These are phyloP conservation scores for Sesamia nonagrioides DNA, from an alignment of 1,140 invertebrate genomes.

Conservation along the genomic window DNA sequence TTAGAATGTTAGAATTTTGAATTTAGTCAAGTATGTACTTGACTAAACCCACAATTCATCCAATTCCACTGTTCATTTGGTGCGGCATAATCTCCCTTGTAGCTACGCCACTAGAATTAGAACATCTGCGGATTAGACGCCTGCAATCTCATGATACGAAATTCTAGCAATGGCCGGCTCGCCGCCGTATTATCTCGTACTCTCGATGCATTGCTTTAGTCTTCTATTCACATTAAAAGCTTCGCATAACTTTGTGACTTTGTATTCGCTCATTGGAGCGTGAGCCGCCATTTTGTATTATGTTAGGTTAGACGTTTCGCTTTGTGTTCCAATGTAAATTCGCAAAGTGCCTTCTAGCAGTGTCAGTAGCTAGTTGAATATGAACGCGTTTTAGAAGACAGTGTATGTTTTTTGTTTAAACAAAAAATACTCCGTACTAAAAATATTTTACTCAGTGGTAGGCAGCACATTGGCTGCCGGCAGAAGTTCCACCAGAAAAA, in stretches of 20 bases:
- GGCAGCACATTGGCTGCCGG: too few species aligned
- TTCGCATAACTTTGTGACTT: conserved; percentile 28
- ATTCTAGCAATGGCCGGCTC: conserved; percentile 25
- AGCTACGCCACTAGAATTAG: conserved; percentile 55
- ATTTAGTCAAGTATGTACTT: neutral
- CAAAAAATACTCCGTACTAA: neutral
- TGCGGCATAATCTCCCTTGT: conserved; percentile 47
- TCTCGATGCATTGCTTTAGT: conserved; percentile 42
- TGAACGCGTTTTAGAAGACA: neutral
- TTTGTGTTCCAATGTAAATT: conserved; percentile 33
- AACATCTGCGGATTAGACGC: conserved; percentile 54
- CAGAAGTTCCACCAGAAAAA: too few species aligned
- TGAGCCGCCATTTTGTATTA: conserved; percentile 31
- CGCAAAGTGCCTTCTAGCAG: neutral
- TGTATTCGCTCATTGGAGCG: conserved; percentile 23
- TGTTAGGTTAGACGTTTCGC: conserved; percentile 36
- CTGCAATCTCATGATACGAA: conserved; percentile 62
- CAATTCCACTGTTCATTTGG: conserved; percentile 39
- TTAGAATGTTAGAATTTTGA: too few species aligned
- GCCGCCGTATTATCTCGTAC: conserved; percentile 59
- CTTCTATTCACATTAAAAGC: conserved; percentile 43
- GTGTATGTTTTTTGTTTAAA: neutral
- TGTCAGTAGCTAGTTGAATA: neutral
- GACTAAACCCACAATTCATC: conserved; percentile 29
- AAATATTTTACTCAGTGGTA: neutral